These are phyloP conservation scores for Ametastegia equiseti DNA, from an alignment of 2,888 invertebrate genomes.

Conservation along the genomic window DNA sequence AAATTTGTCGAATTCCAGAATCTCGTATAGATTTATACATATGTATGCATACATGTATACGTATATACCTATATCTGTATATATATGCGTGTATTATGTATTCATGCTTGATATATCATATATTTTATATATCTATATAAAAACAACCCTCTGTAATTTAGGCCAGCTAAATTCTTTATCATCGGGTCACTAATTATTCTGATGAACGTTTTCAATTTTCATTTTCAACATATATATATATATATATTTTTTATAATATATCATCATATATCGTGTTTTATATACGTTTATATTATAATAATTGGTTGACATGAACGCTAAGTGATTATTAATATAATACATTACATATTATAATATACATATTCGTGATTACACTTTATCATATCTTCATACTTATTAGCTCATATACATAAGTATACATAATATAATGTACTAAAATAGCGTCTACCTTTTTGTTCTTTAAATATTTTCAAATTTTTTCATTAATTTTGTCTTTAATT, in stretches of 20 bases:
- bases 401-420: constrained; percentile 7
- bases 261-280: background rate
- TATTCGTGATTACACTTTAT: constrained; percentile 5
- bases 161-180: constrained; percentile 68
- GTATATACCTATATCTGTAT: background rate
- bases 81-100: background rate
- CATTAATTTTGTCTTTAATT: background rate
- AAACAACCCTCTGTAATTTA: constrained; percentile 64
- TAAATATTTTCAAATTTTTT: background rate
- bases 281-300: background rate
- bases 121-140: constrained; percentile 43
- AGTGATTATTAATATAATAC: constrained; percentile 12
- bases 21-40: background rate
- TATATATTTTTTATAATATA: constrained; percentile 32
- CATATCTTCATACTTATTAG: constrained; percentile 4
- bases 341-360: background rate
- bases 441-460: constrained; percentile 26
- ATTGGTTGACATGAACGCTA: constrained; percentile 11
- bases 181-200: constrained; percentile 41
- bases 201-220: constrained; percentile 6
- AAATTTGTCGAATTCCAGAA: background rate
- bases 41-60: background rate
- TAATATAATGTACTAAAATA: constrained; percentile 48
- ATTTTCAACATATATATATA: background rate
- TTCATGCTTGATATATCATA: constrained; percentile 31